phyloP scores from a whole-genome alignment of 2,113 vertebrate genomes.

The Archilochus colubris region DNA sequence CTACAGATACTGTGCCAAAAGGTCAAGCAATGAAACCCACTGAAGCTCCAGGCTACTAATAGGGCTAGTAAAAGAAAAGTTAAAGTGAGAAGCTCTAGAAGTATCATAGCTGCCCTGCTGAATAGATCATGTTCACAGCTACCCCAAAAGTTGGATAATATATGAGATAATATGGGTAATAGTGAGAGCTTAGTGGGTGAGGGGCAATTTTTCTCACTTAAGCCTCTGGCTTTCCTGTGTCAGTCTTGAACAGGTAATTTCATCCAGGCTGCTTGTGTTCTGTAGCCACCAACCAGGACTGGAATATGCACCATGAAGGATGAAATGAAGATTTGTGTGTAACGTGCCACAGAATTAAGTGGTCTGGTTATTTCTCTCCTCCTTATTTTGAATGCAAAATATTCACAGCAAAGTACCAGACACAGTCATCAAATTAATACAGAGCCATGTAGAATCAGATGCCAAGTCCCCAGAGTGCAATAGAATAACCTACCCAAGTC shows the following conservation, averaged over 20 bases:
- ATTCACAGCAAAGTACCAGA: neutral
- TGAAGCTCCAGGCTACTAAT: neutral
- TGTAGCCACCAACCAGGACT: neutral
- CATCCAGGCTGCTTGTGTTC: neutral
- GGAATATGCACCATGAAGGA: neutral
- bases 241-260: neutral
- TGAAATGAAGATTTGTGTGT: neutral
- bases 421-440: neutral
- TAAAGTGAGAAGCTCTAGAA: conserved; percentile 7
- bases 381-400: neutral
- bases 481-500: neutral
- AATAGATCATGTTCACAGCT: neutral
- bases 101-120: neutral
- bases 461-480: neutral
- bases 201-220: neutral
- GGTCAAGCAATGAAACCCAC: conserved; percentile 47
- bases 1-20: conserved; percentile 34
- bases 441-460: neutral
- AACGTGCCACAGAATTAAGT: neutral
- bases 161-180: neutral
- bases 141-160: neutral
- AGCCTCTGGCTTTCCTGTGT: neutral
- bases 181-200: neutral
- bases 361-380: neutral
- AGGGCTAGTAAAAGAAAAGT: conserved; percentile 7